phyloP scores from a whole-genome alignment of 2,888 invertebrate genomes.

The Harpagoxenus sublaevis region DNA sequence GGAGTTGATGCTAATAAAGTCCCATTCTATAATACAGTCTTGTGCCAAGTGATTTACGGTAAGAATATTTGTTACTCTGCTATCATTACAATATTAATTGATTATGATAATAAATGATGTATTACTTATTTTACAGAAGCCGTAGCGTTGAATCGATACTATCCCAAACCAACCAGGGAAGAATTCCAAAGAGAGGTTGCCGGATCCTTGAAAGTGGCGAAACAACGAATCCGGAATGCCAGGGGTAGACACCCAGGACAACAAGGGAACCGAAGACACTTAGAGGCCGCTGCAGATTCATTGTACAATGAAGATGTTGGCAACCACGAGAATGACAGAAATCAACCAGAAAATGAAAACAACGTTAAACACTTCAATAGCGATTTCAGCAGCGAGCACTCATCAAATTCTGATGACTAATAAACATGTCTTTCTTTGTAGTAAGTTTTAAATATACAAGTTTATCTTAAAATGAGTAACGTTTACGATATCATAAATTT shows the following conservation, averaged over 20 bases:
- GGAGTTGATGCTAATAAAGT: neutral
- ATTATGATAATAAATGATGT: neutral
- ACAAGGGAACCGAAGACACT: neutral
- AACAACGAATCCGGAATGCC: neutral
- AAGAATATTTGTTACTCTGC: neutral
- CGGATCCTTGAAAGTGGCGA: neutral
- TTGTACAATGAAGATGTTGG: neutral
- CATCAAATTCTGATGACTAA: neutral
- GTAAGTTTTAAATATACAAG: too few relatives aligned
- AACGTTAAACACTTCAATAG: neutral
- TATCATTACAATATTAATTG: neutral
- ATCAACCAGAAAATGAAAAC: neutral
- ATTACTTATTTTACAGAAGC: constrained; percentile 13
- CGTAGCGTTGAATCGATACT: neutral
- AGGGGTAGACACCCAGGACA: neutral
- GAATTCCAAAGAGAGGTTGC: constrained; percentile 7
- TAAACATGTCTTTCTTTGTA: neutral
- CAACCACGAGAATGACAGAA: neutral
- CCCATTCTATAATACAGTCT: neutral
- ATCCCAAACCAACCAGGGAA: constrained; percentile 10
- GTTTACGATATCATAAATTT: too few relatives aligned
- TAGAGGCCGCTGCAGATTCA: neutral
- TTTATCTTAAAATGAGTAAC: too few relatives aligned
- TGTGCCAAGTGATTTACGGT: neutral
- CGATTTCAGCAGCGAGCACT: neutral